These are phyloP conservation scores for Tipula unca DNA, from an alignment of 2,888 invertebrate species.

Conservation along the genomic window DNA sequence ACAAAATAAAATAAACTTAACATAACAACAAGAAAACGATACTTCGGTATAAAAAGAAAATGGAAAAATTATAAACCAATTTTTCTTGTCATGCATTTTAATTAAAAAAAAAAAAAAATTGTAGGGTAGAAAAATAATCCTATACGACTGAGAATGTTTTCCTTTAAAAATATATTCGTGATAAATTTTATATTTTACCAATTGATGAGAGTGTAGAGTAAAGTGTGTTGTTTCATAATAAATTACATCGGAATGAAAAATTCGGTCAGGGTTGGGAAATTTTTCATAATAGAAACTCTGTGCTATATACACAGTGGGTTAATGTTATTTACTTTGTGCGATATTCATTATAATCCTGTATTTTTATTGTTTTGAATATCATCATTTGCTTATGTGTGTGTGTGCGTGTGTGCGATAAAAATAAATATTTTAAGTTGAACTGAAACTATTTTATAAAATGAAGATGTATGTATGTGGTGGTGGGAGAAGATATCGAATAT, in stretches of 20 bases:
- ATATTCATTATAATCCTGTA: not conserved
- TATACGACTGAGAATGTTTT: not conserved
- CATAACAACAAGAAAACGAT: not conserved
- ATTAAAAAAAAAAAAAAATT: not conserved
- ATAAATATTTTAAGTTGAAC: not conserved
- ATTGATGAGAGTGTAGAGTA: not conserved
- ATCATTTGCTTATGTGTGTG: not conserved
- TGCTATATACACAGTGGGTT: not conserved
- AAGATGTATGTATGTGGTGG: not conserved
- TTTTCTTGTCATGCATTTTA: conserved; percentile 14
- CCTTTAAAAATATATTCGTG: not conserved
- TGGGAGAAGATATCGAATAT: not conserved
- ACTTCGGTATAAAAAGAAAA: not conserved
- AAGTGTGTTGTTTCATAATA: not conserved
- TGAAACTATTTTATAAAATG: not conserved
- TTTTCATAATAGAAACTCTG: not conserved
- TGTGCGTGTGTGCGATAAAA: not conserved
- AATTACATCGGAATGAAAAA: not conserved
- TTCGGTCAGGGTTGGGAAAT: not conserved
- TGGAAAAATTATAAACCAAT: not conserved
- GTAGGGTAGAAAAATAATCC: not conserved
- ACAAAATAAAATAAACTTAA: not conserved
- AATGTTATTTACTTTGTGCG: not conserved
- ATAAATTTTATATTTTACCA: not conserved
- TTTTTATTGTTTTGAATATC: not conserved